Evolutionary conservation across 2,113 vertebrate species (phyloP).

Genomic region (Psettodes erumei): DNA sequence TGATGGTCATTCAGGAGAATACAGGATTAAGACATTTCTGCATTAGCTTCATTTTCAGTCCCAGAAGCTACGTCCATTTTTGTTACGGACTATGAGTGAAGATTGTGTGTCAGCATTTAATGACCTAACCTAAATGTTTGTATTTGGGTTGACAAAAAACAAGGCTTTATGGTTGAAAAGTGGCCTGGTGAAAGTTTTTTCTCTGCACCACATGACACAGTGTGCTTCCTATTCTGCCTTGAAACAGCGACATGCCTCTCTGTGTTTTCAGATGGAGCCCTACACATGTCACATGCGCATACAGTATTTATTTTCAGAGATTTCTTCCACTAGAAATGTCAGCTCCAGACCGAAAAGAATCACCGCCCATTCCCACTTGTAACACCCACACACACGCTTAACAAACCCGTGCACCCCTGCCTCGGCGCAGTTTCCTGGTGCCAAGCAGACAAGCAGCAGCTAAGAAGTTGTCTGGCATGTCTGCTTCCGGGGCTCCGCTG

Average conservation of each 20-base stretch:
- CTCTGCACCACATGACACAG: not conserved
- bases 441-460: constrained; percentile 53
- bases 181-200: no score
- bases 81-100: no score
- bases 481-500: constrained; percentile 48
- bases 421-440: constrained; percentile 24
- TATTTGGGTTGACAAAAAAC: not conserved
- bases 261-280: not conserved
- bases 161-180: no score
- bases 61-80: no score
- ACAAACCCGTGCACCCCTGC: constrained; percentile 17
- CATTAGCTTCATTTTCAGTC: no score
- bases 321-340: constrained; percentile 37
- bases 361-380: constrained; percentile 25
- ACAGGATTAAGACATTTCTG: no score
- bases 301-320: constrained; percentile 24
- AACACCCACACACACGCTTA: not conserved
- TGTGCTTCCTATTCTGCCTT: not conserved
- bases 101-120: no score
- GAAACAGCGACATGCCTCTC: not conserved
- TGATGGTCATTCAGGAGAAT: no score
- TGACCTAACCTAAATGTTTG: no score
- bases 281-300: not conserved
- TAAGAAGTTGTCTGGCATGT: constrained; percentile 47
- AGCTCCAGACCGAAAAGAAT: constrained; percentile 11